phyloP scores from a whole-genome alignment of 1,140 invertebrate genomes.

The Zophobas atratus region DNA sequence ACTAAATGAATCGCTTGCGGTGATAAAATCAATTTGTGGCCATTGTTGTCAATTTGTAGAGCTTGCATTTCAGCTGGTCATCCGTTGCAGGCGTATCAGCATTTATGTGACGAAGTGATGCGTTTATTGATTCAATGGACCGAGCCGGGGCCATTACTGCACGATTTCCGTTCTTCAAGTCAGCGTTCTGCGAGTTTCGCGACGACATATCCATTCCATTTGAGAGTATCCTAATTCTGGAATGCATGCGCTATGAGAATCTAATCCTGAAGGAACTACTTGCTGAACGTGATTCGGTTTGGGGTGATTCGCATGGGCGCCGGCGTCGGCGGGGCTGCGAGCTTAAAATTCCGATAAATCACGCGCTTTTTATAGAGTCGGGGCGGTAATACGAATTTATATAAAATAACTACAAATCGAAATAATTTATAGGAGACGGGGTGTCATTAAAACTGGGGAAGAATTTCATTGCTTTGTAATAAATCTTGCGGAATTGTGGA shows the following conservation, averaged over 20 bases:
- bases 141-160: not conserved
- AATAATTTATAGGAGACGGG: not conserved
- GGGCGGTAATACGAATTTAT: not conserved
- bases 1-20: not conserved
- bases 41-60: conserved; percentile 28
- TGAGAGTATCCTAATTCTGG: conserved; percentile 22
- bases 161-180: conserved; percentile 6
- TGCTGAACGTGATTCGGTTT: conserved; percentile 23
- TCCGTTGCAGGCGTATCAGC: conserved; percentile 6
- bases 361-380: too few species aligned
- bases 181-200: conserved; percentile 20
- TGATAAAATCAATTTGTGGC: conserved; percentile 21
- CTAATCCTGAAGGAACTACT: conserved; percentile 27
- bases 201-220: conserved; percentile 32
- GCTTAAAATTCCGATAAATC: not conserved
- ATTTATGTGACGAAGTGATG: conserved; percentile 32
- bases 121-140: conserved; percentile 29
- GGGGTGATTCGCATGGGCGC: conserved; percentile 10
- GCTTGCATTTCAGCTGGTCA: conserved; percentile 19
- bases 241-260: conserved; percentile 34
- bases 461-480: not conserved
- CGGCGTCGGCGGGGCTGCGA: not conserved
- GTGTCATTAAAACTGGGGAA: not conserved
- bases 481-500: not conserved
- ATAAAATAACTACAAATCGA: conserved; percentile 4